These are phyloP conservation scores for Pachyramphus minor DNA, from an alignment of 2,113 vertebrate species.

Conservation along the genomic window DNA sequence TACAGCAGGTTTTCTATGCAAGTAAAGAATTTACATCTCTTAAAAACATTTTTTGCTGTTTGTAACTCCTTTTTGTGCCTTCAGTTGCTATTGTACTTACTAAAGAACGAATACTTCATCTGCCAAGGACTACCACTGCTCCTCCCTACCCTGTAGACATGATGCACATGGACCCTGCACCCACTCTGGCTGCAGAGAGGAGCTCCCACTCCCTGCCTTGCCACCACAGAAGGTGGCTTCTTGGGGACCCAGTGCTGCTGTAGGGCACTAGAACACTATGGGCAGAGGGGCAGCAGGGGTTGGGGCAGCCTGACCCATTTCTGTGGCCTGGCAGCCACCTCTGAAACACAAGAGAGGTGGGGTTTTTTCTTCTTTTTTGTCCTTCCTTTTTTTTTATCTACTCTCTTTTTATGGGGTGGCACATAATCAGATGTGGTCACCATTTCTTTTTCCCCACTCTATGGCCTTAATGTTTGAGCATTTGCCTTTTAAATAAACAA, in stretches of 20 bases:
- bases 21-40: background rate
- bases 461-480: background rate
- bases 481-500: background rate
- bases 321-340: background rate
- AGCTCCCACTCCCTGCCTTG: background rate
- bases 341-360: background rate
- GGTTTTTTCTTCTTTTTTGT: background rate
- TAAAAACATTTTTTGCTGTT: background rate
- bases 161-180: background rate
- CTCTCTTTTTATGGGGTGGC: background rate
- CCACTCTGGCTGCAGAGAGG: fast-evolving
- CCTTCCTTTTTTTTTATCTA: too few relatives aligned
- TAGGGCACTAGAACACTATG: fast-evolving
- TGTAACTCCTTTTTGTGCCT: slow-evolving; percentile 13
- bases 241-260: background rate
- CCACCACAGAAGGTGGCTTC: background rate
- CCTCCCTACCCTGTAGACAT: fast-evolving
- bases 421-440: background rate
- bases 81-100: background rate
- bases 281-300: background rate
- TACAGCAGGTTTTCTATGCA: slow-evolving; percentile 24
- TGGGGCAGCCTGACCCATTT: background rate
- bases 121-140: background rate
- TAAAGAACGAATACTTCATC: slow-evolving; percentile 12
- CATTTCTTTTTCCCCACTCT: background rate